Conservation (phyloP, 2,113 vertebrate genomes). For the Eptesicus fuscus region DNA sequence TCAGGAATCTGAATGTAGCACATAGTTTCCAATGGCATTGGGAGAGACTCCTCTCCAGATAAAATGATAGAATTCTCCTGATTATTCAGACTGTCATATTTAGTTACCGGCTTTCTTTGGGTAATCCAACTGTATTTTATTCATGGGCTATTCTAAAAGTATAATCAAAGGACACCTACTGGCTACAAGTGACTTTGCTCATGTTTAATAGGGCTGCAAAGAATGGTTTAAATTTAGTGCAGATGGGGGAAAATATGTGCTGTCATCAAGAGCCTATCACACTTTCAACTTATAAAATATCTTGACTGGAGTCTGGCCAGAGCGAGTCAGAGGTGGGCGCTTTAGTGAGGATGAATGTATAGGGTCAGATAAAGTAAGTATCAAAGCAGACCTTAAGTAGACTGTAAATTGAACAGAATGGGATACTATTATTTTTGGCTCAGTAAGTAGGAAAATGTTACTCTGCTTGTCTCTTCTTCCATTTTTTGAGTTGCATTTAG, state of each 20-base stretch:
- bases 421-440: constrained; percentile 52
- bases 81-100: constrained; percentile 77
- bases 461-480: constrained; percentile 23
- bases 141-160: constrained; percentile 76
- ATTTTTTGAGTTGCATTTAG: constrained; percentile 43
- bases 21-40: constrained; percentile 21
- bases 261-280: constrained; percentile 68
- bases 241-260: constrained; percentile 81
- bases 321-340: constrained; percentile 61
- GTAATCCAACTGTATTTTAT: constrained; percentile 76
- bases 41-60: constrained; percentile 37
- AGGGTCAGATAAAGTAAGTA: constrained; percentile 69
- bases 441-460: constrained; percentile 36
- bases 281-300: constrained; percentile 69
- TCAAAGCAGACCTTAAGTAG: constrained; percentile 37
- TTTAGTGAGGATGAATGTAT: constrained; percentile 67
- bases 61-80: constrained; percentile 68
- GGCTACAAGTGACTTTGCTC: constrained; percentile 64
- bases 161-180: constrained; percentile 82
- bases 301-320: constrained; percentile 75
- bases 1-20: constrained; percentile 48
- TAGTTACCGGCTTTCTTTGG: constrained; percentile 71
- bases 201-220: constrained; percentile 73
- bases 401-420: constrained; percentile 59
- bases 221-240: constrained; percentile 84